Evolutionary conservation across 2,797 vertebrate genomes (phyloP).

Genomic region (Potorous gilbertii): DNA sequence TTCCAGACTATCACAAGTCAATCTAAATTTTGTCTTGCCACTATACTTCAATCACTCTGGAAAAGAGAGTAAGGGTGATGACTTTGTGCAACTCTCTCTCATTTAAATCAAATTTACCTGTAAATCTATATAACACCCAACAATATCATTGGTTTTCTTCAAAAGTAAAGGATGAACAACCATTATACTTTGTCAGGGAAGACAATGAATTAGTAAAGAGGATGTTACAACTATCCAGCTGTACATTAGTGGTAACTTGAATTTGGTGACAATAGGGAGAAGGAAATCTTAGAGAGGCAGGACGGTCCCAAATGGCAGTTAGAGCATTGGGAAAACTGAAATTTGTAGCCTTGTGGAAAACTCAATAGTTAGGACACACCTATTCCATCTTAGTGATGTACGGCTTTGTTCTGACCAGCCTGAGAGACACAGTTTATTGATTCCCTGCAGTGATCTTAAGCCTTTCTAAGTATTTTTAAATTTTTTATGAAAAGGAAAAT

Average conservation of each 20-base stretch:
- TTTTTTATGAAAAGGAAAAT: slow-evolving; percentile 49
- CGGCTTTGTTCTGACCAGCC: not conserved
- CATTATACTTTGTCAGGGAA: not conserved
- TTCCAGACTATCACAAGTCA: not conserved
- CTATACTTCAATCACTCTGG: not conserved
- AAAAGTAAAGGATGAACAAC: not conserved
- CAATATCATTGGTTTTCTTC: not conserved
- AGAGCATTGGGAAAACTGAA: not conserved
- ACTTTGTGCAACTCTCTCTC: not conserved
- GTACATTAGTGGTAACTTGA: not conserved
- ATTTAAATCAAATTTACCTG: not conserved
- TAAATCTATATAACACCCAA: not conserved
- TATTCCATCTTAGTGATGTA: not conserved
- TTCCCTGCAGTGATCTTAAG: slow-evolving; percentile 39
- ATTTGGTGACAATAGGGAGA: not conserved
- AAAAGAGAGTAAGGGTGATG: not conserved
- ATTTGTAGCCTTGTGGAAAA: not conserved
- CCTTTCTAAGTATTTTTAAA: slow-evolving; percentile 52
- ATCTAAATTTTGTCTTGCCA: not conserved
- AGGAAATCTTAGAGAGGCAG: not conserved
- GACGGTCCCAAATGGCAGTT: not conserved
- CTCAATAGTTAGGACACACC: not conserved
- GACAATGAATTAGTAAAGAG: not conserved
- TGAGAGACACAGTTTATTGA: not conserved
- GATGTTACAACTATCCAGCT: not conserved